phyloP scores from a whole-genome alignment of 2,113 vertebrate species.

The Acanthisitta chloris region DNA sequence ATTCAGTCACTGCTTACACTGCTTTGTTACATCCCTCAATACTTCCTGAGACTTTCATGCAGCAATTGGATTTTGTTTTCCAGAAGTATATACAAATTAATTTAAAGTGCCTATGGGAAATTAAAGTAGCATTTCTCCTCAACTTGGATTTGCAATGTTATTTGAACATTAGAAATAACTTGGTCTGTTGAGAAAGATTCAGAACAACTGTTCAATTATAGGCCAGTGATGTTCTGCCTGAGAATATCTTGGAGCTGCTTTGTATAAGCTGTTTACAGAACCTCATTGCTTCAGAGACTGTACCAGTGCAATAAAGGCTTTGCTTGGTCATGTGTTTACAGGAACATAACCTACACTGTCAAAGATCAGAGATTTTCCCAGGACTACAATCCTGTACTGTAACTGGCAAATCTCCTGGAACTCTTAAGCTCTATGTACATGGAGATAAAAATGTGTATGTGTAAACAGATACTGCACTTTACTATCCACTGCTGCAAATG shows the following conservation, averaged over 20 bases:
- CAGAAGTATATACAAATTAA: neutral
- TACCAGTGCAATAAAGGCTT: neutral
- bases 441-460: neutral
- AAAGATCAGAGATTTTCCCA: neutral
- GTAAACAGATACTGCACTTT: neutral
- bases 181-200: neutral
- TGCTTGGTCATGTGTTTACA: neutral
- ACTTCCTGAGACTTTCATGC: neutral
- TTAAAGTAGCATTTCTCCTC: neutral
- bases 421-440: neutral
- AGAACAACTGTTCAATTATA: neutral
- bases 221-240: neutral
- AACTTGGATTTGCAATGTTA: neutral
- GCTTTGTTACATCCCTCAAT: neutral
- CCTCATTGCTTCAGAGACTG: neutral
- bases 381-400: neutral
- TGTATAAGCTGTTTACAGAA: neutral
- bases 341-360: neutral
- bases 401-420: neutral
- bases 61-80: slow-evolving; percentile 9
- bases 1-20: neutral
- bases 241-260: neutral
- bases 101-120: neutral
- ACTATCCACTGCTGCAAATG: neutral
- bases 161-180: neutral